A percentile compares a stretch with the other conserved stretches of the same genome.
phyloP scores from a whole-genome alignment of 2,888 invertebrate species.

The Timema podura region DNA sequence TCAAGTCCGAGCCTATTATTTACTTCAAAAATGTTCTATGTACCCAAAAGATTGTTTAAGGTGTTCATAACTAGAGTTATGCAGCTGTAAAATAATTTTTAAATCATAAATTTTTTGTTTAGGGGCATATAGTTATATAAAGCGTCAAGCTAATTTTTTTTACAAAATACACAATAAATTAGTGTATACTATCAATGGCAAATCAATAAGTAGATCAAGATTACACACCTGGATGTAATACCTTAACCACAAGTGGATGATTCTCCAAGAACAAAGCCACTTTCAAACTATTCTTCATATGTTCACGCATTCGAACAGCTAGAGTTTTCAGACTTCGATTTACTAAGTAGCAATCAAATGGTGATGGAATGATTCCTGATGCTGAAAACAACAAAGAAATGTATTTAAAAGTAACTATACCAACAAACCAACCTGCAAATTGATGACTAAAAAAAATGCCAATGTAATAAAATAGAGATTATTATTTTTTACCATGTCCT shows the following conservation, averaged over 20 bases:
- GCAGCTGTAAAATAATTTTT: no score
- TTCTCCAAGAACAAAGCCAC: slow-evolving; percentile 78
- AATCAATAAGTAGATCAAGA: no score
- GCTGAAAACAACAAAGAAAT: slow-evolving; percentile 51
- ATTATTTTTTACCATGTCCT: not conserved
- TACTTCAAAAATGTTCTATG: no score
- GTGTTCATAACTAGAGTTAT: no score
- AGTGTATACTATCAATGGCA: no score
- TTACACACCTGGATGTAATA: slow-evolving; percentile 72
- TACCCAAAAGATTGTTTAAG: no score
- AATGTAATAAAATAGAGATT: not conserved
- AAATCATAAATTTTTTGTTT: no score
- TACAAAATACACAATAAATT: no score
- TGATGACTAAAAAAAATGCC: not conserved
- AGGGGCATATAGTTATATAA: no score
- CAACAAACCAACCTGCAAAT: not conserved
- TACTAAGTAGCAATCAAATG: slow-evolving; percentile 93
- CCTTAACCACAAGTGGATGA: slow-evolving; percentile 75
- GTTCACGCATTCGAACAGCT: slow-evolving; percentile 84
- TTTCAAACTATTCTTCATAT: slow-evolving; percentile 70
- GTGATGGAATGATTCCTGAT: slow-evolving; percentile 90
- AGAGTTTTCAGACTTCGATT: slow-evolving; percentile 92
- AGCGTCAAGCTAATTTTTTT: no score
- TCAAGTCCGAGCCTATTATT: no score
- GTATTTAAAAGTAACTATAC: not conserved